Evolutionary conservation across 2,888 invertebrate genomes (phyloP).

Genomic region (Drosophila barbarae): DNA sequence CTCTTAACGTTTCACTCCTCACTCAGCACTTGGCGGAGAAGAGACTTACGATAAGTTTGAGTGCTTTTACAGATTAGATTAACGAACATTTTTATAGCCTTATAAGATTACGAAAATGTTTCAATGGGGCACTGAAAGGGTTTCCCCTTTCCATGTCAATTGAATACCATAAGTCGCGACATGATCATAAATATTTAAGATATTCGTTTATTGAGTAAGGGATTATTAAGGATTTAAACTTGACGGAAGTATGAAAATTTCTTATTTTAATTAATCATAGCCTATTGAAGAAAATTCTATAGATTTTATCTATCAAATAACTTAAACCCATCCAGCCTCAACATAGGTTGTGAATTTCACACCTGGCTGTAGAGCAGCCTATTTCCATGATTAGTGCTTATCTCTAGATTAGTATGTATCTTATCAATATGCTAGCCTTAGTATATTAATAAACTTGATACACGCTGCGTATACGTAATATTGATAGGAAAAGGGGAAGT

Average conservation of each 20-base stretch:
- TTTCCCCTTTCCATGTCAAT: constrained; percentile 12
- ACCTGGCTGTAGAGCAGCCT: neutral
- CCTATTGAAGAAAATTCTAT: neutral
- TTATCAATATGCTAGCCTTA: constrained; percentile 12
- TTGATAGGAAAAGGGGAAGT: constrained; percentile 9
- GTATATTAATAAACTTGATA: constrained; percentile 11
- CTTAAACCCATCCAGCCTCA: neutral
- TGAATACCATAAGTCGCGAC: neutral
- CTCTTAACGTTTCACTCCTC: neutral
- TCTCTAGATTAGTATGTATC: neutral
- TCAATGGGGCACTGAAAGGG: constrained; percentile 14
- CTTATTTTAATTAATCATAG: neutral
- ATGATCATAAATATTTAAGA: neutral
- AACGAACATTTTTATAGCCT: constrained; percentile 2
- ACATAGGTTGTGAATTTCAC: neutral
- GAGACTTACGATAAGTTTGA: constrained; percentile 8
- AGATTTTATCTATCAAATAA: neutral
- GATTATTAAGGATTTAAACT: neutral
- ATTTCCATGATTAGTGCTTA: neutral
- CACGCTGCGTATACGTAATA: constrained; percentile 3
- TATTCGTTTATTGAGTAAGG: neutral
- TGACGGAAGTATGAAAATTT: neutral
- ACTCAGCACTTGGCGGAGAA: neutral
- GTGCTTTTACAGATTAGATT: constrained; percentile 16
- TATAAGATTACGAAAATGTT: constrained; percentile 4